Evolutionary conservation across 2,113 vertebrate species (phyloP).

Genomic region (Hymenochirus boettgeri): DNA sequence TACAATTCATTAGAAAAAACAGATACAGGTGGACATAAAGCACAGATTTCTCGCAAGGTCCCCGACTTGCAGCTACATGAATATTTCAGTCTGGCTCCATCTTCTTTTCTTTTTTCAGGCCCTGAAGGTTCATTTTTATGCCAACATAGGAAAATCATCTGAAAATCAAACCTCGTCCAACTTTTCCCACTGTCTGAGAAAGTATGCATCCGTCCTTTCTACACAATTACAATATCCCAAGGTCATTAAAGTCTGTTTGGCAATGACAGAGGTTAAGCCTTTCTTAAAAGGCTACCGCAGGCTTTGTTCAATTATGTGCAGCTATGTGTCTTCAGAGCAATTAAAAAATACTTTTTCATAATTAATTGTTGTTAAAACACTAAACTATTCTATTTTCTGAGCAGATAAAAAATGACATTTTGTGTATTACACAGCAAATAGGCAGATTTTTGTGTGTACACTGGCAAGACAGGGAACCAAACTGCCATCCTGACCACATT

Average conservation of each 20-base stretch:
- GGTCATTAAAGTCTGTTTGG: constrained; percentile 24
- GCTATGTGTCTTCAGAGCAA: neutral
- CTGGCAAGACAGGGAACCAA: too few relatives aligned
- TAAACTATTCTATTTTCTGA: too few relatives aligned
- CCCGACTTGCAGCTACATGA: constrained; percentile 26
- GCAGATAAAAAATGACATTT: too few relatives aligned
- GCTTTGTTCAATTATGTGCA: constrained; percentile 6
- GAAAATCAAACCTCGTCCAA: constrained; percentile 13
- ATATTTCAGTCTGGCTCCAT: constrained; percentile 18
- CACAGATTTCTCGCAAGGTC: too few relatives aligned
- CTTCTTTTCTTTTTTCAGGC: constrained; percentile 10
- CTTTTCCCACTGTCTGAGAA: constrained; percentile 28
- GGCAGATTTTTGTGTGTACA: too few relatives aligned
- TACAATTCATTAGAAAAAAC: too few relatives aligned
- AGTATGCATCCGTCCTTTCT: constrained; percentile 28
- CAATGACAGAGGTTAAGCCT: constrained; percentile 38
- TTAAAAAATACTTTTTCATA: too few relatives aligned
- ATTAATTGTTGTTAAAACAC: too few relatives aligned
- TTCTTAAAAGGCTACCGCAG: constrained; percentile 20
- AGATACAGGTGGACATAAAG: too few relatives aligned
- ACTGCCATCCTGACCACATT: too few relatives aligned
- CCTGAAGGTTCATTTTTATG: constrained; percentile 8
- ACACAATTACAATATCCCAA: constrained; percentile 34
- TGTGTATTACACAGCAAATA: too few relatives aligned
- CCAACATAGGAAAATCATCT: constrained; percentile 26